phyloP scores from a whole-genome alignment of 2,888 invertebrate genomes.

The Cephonodes hylas region DNA sequence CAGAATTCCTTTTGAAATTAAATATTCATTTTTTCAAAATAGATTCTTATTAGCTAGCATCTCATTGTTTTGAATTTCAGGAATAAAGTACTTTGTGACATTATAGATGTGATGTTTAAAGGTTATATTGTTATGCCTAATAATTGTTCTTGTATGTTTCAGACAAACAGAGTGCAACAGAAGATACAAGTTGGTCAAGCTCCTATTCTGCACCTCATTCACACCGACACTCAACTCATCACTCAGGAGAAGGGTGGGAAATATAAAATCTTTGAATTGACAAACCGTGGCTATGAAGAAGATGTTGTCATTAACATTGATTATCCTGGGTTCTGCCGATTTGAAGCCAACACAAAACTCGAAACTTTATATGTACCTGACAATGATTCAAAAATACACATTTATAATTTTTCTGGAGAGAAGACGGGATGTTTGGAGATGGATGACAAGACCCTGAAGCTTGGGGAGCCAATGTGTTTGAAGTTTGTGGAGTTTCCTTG shows the following conservation, averaged over 20 bases:
- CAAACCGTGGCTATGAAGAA: constrained; percentile 82
- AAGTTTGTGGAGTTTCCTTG: constrained; percentile 72
- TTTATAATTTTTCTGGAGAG: constrained; percentile 75
- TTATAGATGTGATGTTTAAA: neutral
- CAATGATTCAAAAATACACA: constrained; percentile 76
- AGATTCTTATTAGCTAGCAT: too few species aligned
- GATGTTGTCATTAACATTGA: constrained; percentile 81
- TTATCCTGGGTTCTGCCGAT: constrained; percentile 87
- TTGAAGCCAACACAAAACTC: constrained; percentile 81
- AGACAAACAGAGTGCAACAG: constrained; percentile 86
- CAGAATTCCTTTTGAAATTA: too few species aligned
- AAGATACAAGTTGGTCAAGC: constrained; percentile 84
- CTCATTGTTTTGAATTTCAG: too few species aligned
- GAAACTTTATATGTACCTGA: constrained; percentile 85
- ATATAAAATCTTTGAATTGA: constrained; percentile 84
- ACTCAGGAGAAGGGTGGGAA: constrained; percentile 88
- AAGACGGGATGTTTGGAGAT: constrained; percentile 64
- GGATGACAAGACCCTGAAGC: constrained; percentile 54
- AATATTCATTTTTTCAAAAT: too few species aligned
- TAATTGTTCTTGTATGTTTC: constrained; percentile 42
- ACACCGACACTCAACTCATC: constrained; percentile 82
- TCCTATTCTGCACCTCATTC: constrained; percentile 83
- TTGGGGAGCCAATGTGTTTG: constrained; percentile 85
- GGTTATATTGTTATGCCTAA: neutral
- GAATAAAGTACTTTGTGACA: too few species aligned